Percentiles rank a stretch among this genome's conserved stretches.
These are phyloP conservation scores for Heterodera filipjevi DNA, from an alignment of 2,888 invertebrate genomes.

Conservation along the genomic window DNA sequence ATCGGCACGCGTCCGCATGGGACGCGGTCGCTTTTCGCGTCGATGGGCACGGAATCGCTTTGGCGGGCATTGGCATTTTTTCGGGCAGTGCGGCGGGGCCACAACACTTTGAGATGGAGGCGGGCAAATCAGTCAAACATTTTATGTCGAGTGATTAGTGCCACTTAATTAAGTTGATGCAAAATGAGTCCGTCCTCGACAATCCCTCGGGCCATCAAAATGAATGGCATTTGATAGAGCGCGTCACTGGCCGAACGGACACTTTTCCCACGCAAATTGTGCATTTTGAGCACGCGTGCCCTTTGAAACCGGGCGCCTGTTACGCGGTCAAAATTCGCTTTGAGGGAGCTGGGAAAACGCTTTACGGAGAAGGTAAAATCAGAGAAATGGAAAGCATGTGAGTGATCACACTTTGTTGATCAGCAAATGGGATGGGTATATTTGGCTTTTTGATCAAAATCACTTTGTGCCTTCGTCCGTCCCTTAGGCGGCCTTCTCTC, in stretches of 20 bases:
- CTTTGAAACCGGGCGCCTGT: slow-evolving; percentile 45
- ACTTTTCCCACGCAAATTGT: slow-evolving; percentile 19
- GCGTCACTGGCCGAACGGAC: neutral
- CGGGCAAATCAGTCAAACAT: no score
- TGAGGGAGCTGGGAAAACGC: slow-evolving; percentile 70
- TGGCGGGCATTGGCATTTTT: slow-evolving; percentile 87
- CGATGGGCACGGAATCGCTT: slow-evolving; percentile 83
- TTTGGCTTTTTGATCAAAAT: neutral
- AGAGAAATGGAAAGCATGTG: neutral
- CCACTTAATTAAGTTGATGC: neutral
- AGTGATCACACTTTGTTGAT: no score
- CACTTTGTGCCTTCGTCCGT: slow-evolving; percentile 24
- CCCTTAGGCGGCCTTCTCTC: slow-evolving; percentile 87
- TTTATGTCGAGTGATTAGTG: neutral
- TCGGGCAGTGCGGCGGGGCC: slow-evolving; percentile 70
- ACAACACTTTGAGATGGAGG: slow-evolving; percentile 31
- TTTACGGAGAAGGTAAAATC: slow-evolving; percentile 81
- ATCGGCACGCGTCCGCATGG: slow-evolving; percentile 87
- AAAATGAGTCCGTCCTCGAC: neutral
- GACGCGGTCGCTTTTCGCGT: slow-evolving; percentile 81
- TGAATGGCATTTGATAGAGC: neutral
- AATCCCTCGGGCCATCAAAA: neutral
- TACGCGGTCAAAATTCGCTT: slow-evolving; percentile 54
- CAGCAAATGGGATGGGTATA: no score
- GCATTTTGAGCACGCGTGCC: neutral